Conservation (phyloP, 2,797 vertebrate species). For the Sebastes kiyomatsui region DNA sequence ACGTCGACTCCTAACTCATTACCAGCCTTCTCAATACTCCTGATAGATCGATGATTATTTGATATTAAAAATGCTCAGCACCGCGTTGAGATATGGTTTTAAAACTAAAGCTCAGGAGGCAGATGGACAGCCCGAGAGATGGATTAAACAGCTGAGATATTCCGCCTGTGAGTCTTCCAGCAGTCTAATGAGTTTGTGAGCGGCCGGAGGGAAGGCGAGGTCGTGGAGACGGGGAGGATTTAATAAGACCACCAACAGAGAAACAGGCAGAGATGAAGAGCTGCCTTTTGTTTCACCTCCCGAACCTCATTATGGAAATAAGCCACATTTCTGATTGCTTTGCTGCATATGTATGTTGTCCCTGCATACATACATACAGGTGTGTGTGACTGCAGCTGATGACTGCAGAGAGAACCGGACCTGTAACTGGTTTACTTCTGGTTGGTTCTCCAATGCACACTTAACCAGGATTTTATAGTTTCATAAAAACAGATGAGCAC, state of each 20-base stretch:
- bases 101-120: conserved; percentile 1
- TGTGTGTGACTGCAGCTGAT: background rate
- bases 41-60: conserved; percentile 34
- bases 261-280: conserved; percentile 37
- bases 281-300: conserved; percentile 51
- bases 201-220: conserved; percentile 34
- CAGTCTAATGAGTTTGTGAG: conserved; percentile 56
- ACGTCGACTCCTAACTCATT: conserved; percentile 12
- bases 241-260: conserved; percentile 68
- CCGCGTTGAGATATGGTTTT: background rate
- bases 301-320: conserved; percentile 71
- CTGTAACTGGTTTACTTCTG: background rate
- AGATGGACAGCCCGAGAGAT: conserved; percentile 18
- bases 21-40: conserved; percentile 8
- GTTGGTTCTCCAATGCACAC: background rate
- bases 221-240: conserved; percentile 46
- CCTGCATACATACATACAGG: background rate
- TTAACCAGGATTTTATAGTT: conserved; percentile 9
- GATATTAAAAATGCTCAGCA: conserved; percentile 28
- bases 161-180: conserved; percentile 9
- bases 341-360: conserved; percentile 37
- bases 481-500: background rate
- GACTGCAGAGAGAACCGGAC: background rate
- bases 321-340: conserved; percentile 48
- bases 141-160: conserved; percentile 30